Conservation (phyloP, 2,113 vertebrate species). For the Corynorhinus townsendii region DNA sequence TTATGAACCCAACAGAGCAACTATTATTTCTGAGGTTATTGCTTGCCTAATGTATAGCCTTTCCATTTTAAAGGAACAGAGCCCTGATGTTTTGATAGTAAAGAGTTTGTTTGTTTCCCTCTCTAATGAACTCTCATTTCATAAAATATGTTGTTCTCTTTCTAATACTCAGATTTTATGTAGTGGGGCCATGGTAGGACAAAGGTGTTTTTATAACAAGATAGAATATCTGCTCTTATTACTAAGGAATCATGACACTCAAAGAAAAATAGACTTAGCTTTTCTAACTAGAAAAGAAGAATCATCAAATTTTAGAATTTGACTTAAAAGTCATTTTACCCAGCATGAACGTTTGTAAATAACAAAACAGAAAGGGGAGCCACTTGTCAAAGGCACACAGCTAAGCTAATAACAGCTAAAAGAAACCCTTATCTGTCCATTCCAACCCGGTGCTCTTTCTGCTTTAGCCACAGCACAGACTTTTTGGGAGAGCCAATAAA, state of each 20-base stretch:
- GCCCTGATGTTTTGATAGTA: neutral
- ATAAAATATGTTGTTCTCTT: neutral
- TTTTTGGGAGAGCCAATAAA: neutral
- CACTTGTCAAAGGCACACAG: neutral
- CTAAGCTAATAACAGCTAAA: neutral
- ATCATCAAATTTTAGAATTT: neutral
- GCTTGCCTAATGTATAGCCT: neutral
- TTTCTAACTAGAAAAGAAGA: constrained; percentile 3
- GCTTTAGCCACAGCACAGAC: neutral
- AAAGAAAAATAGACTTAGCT: neutral
- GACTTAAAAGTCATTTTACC: neutral
- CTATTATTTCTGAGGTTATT: neutral
- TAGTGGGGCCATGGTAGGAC: neutral
- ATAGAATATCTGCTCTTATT: neutral
- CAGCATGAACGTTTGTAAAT: neutral
- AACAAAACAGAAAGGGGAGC: neutral
- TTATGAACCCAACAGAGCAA: neutral
- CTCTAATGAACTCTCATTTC: neutral
- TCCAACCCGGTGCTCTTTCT: neutral
- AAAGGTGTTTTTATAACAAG: neutral
- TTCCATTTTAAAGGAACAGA: neutral
- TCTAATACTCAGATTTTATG: neutral
- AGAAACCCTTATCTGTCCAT: neutral
- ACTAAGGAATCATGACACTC: neutral
- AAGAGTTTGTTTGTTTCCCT: neutral